phyloP scores from a whole-genome alignment of 2,888 invertebrate species.

The Brachypterus glaber region DNA sequence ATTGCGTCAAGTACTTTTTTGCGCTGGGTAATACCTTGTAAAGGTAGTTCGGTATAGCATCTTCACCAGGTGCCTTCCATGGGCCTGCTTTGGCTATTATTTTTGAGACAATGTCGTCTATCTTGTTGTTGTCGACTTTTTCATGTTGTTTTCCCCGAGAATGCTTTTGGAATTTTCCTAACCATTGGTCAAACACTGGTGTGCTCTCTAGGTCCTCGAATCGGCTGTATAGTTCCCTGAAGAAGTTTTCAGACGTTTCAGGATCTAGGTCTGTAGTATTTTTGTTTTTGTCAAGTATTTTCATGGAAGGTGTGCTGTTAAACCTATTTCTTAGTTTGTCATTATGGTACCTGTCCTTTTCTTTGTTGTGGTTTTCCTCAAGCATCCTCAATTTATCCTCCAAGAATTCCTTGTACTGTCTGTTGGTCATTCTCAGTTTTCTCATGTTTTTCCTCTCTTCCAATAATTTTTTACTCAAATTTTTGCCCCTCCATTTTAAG shows the following conservation, averaged over 20 bases:
- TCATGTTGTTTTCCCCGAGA: not conserved
- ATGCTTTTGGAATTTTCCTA: conserved; percentile 10
- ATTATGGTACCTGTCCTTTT: conserved; percentile 7
- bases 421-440: conserved; percentile 12
- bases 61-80: conserved; percentile 17
- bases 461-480: conserved; percentile 2
- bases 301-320: conserved; percentile 5
- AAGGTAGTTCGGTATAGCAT: conserved; percentile 15
- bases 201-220: not conserved
- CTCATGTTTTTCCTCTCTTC: conserved; percentile 11
- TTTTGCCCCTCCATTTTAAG: not conserved
- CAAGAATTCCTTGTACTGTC: conserved; percentile 10
- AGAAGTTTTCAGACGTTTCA: conserved; percentile 5
- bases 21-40: conserved; percentile 17
- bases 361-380: not conserved
- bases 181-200: conserved; percentile 11
- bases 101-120: conserved; percentile 5
- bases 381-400: conserved; percentile 7
- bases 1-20: conserved; percentile 9
- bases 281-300: not conserved
- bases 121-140: conserved; percentile 8
- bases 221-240: conserved; percentile 5
- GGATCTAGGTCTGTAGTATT: not conserved
- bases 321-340: conserved; percentile 6
- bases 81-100: conserved; percentile 6